Percentiles rank a stretch among this genome's conserved stretches.
phyloP scores from a whole-genome alignment of 2,113 vertebrate genomes.

The Oreotrochilus melanogaster region DNA sequence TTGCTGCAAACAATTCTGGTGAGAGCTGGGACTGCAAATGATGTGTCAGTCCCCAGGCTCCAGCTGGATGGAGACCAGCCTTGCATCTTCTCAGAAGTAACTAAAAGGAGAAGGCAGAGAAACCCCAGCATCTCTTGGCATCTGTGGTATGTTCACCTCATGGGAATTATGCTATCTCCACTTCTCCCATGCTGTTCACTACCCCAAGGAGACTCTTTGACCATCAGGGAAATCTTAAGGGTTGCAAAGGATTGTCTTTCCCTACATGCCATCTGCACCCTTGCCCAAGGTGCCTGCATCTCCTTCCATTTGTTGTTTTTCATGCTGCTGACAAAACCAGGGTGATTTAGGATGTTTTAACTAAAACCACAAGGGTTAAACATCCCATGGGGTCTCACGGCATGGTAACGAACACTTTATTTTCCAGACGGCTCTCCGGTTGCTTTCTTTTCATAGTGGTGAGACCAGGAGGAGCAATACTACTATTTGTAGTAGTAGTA shows the following conservation, averaged over 20 bases:
- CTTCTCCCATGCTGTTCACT: not conserved
- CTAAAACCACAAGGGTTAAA: not conserved
- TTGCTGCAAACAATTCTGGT: not conserved
- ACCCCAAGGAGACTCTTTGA: not conserved
- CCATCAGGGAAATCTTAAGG: not conserved
- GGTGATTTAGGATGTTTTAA: not conserved
- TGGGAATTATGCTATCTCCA: not conserved
- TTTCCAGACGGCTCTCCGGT: not conserved
- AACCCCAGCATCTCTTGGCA: rapidly evolving
- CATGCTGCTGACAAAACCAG: not conserved
- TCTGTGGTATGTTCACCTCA: not conserved
- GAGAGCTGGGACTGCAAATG: not conserved
- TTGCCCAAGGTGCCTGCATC: rapidly evolving
- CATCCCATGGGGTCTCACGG: not conserved
- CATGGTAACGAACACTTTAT: not conserved
- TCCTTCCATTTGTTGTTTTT: not conserved
- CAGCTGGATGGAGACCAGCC: not conserved
- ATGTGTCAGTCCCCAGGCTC: rapidly evolving
- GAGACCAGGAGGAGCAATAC: not conserved
- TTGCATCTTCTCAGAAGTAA: not conserved
- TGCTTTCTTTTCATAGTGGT: not conserved
- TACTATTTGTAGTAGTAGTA: not conserved
- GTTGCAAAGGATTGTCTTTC: not conserved
- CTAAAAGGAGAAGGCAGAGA: not conserved
- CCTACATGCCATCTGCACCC: not conserved